phyloP scores from a whole-genome alignment of 2,888 invertebrate species.

The Drosophila merina region DNA sequence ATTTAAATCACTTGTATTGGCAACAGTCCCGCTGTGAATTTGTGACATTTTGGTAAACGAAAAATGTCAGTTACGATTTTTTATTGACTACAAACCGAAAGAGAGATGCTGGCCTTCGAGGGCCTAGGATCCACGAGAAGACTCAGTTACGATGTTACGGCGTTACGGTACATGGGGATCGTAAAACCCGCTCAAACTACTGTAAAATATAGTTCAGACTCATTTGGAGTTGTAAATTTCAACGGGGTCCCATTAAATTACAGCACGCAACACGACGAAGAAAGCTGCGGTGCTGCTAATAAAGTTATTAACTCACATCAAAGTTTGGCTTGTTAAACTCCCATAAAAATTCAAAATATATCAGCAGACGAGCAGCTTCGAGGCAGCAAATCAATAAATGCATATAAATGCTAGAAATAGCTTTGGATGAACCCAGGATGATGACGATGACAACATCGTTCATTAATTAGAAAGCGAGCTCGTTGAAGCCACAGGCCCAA shows the following conservation, averaged over 20 bases:
- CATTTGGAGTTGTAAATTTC: slow-evolving; percentile 73
- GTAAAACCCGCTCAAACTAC: slow-evolving; percentile 70
- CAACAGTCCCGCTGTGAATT: slow-evolving; percentile 83
- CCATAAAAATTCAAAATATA: slow-evolving; percentile 73
- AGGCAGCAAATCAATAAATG: slow-evolving; percentile 64
- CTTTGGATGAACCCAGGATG: slow-evolving; percentile 41
- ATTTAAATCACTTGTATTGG: slow-evolving; percentile 84
- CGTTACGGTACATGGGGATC: slow-evolving; percentile 72
- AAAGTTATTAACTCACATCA: slow-evolving; percentile 76
- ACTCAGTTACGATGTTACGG: slow-evolving; percentile 56
- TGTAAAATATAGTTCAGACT: slow-evolving; percentile 78
- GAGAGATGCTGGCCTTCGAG: slow-evolving; percentile 21
- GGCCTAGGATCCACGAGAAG: slow-evolving; percentile 55
- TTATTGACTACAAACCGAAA: slow-evolving; percentile 68
- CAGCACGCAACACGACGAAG: slow-evolving; percentile 57
- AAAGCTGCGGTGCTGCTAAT: slow-evolving; percentile 61
- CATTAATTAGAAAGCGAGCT: slow-evolving; percentile 75
- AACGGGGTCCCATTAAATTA: slow-evolving; percentile 55
- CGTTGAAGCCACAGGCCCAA: slow-evolving; percentile 7
- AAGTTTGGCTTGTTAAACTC: slow-evolving; percentile 70
- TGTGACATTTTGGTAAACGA: slow-evolving; percentile 84
- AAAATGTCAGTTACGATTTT: slow-evolving; percentile 83
- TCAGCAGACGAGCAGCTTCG: slow-evolving; percentile 17
- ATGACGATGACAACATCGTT: slow-evolving; percentile 70
- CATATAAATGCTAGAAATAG: slow-evolving; percentile 62